phyloP scores from a whole-genome alignment of 2,888 invertebrate species.

The Prosopocoilus inquinatus region DNA sequence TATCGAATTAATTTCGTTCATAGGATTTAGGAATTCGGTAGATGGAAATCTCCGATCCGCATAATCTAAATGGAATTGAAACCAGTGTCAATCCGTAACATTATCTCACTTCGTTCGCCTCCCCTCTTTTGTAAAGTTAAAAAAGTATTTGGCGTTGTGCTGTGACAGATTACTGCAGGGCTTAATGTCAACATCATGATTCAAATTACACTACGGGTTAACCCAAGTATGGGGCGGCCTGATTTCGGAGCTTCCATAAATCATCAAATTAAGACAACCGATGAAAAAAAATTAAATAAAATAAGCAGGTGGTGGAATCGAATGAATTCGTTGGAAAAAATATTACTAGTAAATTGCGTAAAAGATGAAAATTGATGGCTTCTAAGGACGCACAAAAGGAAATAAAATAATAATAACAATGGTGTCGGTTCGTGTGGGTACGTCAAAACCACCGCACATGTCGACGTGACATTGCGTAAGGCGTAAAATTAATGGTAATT shows the following conservation, averaged over 20 bases:
- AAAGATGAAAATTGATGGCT: background rate
- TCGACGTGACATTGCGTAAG: conserved; percentile 38
- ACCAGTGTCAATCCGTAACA: conserved; percentile 48
- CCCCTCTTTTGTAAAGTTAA: conserved; percentile 38
- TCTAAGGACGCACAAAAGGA: background rate
- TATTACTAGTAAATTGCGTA: background rate
- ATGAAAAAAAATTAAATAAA: background rate
- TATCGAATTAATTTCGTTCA: conserved; percentile 37
- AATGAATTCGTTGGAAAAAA: background rate
- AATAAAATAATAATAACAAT: conserved; percentile 4
- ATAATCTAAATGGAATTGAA: conserved; percentile 50
- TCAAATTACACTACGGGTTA: conserved; percentile 47
- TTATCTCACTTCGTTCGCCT: conserved; percentile 43
- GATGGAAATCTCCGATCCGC: conserved; percentile 46
- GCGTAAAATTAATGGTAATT: conserved; percentile 50
- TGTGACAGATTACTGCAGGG: conserved; percentile 49
- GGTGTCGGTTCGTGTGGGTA: background rate
- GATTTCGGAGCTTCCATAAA: conserved; percentile 1
- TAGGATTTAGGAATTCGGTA: conserved; percentile 44
- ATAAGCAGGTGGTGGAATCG: background rate
- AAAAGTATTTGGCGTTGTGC: conserved; percentile 46
- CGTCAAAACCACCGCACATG: conserved; percentile 13
- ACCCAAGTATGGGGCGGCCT: conserved; percentile 27
- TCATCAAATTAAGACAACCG: conserved; percentile 2
- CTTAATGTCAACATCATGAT: conserved; percentile 52